Conservation (phyloP, 2,888 invertebrate species). For the Tortrix viridana region DNA sequence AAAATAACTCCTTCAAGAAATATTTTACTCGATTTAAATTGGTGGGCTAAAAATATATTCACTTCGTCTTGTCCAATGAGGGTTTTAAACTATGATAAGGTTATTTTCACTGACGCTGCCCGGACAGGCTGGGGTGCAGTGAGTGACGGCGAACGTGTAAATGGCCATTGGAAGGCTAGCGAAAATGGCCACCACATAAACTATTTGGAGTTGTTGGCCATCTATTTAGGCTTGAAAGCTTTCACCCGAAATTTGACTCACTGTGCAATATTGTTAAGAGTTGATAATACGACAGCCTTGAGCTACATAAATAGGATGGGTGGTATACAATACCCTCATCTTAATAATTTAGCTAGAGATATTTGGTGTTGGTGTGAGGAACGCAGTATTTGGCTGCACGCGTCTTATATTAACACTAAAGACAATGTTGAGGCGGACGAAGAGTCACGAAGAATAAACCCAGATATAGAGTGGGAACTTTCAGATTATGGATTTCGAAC, state of each 20-base stretch:
- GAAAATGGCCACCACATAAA: too few relatives aligned
- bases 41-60: slow-evolving; percentile 26
- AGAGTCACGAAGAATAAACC: slow-evolving; percentile 37
- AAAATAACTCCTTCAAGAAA: neutral
- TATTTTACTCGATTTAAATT: slow-evolving; percentile 13
- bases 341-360: too few relatives aligned
- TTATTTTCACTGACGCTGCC: slow-evolving; percentile 33
- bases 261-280: slow-evolving; percentile 13
- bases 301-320: slow-evolving; percentile 1
- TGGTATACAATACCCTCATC: too few relatives aligned
- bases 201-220: slow-evolving; percentile 7
- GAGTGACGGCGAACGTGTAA: slow-evolving; percentile 1
- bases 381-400: slow-evolving; percentile 31
- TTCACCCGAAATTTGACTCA: neutral
- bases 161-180: slow-evolving; percentile 8
- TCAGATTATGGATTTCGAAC: slow-evolving; percentile 11
- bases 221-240: slow-evolving; percentile 17
- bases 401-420: slow-evolving; percentile 38
- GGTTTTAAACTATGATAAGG: neutral
- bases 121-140: slow-evolving; percentile 30
- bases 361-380: too few relatives aligned
- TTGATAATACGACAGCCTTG: slow-evolving; percentile 12
- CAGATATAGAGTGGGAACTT: slow-evolving; percentile 36
- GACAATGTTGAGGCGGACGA: slow-evolving; percentile 37
- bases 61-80: slow-evolving; percentile 12